Conservation (phyloP, 53 echinoderm and acorn worm genomes). For the Luidia sarsii region DNA sequence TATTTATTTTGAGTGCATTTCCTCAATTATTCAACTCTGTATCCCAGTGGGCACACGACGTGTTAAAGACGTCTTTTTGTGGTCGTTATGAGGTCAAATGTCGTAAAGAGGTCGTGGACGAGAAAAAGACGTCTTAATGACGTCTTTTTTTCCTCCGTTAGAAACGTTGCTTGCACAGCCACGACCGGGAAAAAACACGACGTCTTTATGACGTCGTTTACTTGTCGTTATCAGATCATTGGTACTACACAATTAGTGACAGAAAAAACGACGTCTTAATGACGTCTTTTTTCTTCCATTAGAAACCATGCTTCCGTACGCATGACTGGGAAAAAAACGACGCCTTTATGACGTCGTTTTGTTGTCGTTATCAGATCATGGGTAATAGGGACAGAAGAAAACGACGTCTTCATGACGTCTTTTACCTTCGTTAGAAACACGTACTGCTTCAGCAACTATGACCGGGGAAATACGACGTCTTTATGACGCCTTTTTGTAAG, state of each 20-base stretch:
- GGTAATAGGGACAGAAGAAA: no score
- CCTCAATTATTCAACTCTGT: no score
- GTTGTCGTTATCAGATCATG: not conserved
- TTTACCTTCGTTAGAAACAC: not conserved
- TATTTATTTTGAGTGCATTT: no score
- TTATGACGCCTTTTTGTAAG: no score
- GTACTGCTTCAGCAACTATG: no score
- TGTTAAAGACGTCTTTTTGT: not conserved
- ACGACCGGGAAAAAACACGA: not conserved
- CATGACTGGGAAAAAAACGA: no score
- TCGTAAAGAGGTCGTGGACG: not conserved
- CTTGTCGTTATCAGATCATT: not conserved
- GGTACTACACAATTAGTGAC: not conserved
- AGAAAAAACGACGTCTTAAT: not conserved
- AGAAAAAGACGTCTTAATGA: slow-evolving; percentile 9
- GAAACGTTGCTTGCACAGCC: not conserved
- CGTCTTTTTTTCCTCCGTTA: not conserved
- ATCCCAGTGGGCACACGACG: no score
- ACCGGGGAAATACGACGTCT: not conserved
- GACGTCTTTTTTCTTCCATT: not conserved
- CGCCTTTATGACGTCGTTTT: not conserved
- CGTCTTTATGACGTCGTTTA: slow-evolving; percentile 1
- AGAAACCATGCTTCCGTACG: no score
- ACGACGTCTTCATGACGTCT: not conserved
- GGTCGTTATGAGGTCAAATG: not conserved